These are phyloP conservation scores for Eptatretus atami DNA, from an alignment of 2,797 vertebrate genomes.

Conservation along the genomic window DNA sequence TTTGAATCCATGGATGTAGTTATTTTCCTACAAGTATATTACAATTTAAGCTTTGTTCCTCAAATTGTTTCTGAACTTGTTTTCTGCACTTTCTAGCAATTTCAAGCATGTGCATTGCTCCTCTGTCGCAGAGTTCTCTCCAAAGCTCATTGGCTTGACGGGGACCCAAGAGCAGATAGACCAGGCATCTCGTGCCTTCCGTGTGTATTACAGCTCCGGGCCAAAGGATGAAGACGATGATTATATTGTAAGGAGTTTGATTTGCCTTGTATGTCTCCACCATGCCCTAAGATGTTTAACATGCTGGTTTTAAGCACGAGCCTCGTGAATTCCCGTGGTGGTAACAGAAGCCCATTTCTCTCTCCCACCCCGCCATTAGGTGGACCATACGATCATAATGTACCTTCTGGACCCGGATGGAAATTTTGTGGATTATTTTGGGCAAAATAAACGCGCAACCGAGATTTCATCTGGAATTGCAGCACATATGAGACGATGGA, in stretches of 20 bases:
- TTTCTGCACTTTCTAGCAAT: not conserved
- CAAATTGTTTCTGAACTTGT: not conserved
- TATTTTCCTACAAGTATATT: too few relatives aligned
- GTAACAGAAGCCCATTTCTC: not conserved
- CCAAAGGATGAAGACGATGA: slow-evolving; percentile 78
- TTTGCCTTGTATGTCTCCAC: not conserved
- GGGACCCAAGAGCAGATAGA: slow-evolving; percentile 31
- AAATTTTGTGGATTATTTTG: slow-evolving; percentile 52
- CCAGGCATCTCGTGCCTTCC: slow-evolving; percentile 39
- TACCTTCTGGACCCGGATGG: slow-evolving; percentile 69
- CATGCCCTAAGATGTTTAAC: not conserved
- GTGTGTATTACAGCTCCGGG: slow-evolving; percentile 74
- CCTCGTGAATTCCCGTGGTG: not conserved
- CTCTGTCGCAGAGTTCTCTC: slow-evolving; percentile 43
- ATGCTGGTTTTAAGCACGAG: not conserved
- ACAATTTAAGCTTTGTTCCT: slow-evolving; percentile 8
- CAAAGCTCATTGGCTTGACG: slow-evolving; percentile 60
- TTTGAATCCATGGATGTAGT: too few relatives aligned
- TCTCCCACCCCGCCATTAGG: slow-evolving; percentile 19
- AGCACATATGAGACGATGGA: slow-evolving; percentile 26
- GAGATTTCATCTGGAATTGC: slow-evolving; percentile 42
- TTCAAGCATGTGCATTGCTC: not conserved
- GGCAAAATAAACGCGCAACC: slow-evolving; percentile 43
- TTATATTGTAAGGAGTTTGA: slow-evolving; percentile 52
- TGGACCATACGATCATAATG: slow-evolving; percentile 98